Evolutionary conservation across 2,113 vertebrate genomes (phyloP), one percentile per base, ranked within the genome.

Genomic region (Oncorhynchus kisutch): DNA sequence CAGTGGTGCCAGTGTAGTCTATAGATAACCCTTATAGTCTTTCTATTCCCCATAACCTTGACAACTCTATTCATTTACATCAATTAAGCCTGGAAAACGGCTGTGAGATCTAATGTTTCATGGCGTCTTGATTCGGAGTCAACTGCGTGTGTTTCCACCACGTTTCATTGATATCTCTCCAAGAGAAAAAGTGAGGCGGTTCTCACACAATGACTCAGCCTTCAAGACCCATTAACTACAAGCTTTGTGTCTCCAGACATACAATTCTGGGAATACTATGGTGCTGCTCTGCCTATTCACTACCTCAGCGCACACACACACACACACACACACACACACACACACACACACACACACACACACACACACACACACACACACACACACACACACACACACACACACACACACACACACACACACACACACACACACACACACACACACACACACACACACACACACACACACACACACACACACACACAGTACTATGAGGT

Each of bases 401-500:
- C 31, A 34, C 31, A 3, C 27, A 27, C 27, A 3, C 27, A 27
- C 27, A 0, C 18, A n/a, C 6, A 0, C 54, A 20, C 5, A 5
- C 54, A 18, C 54, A 20, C 54, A 57, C 18, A 5, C 54, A 57
- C 54, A 5, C 51, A 57, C 51, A 20, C 54, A 57, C 54, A 20
- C 54, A 57, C 54, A 22, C 57, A 31, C 73, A 67, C 64, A 18
- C 62, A 29, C 73, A 67, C 62, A 51, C 62, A 9, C 57, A 60
- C 57, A 22, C 18, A 9, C 57, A 60, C 57, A 60, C 57, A 60
- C 51, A 54, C 34, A 8, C 13, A 20, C 24, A 71, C 70, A 59
- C 11, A 59, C 70, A 11, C 24, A 7, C 20, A 24, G 49, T 4
- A 6, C 29, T 59, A 24, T 59, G 70, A 9, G 48, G 54, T 59